Percentiles rank a stretch among this genome's conserved stretches.
Evolutionary conservation across 92 coral and sea anemone species (phyloP).

Genomic region (Muricea muricata): DNA sequence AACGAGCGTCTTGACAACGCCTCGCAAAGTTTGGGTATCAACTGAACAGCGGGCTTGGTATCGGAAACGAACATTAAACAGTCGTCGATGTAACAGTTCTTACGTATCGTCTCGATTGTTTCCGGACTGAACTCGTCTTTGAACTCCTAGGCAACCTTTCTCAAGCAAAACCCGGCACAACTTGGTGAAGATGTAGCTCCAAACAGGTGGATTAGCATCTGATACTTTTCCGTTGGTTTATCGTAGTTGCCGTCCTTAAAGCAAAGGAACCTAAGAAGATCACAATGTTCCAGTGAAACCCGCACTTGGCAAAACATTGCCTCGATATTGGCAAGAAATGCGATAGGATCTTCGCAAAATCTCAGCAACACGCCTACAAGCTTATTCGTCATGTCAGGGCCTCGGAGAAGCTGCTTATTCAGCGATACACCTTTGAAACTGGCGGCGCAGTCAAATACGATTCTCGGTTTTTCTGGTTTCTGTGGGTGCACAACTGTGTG

Average conservation of each 20-base stretch:
- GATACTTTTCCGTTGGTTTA: slow-evolving; percentile 25
- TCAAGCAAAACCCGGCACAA: slow-evolving; percentile 38
- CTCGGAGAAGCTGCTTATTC: slow-evolving; percentile 53
- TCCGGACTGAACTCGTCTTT: slow-evolving; percentile 26
- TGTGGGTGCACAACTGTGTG: slow-evolving; percentile 47
- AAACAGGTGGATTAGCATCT: slow-evolving; percentile 43
- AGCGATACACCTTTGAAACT: slow-evolving; percentile 47
- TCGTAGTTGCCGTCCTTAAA: slow-evolving; percentile 51
- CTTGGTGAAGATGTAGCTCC: neutral
- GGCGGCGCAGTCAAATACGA: slow-evolving; percentile 71
- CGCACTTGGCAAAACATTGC: slow-evolving; percentile 61
- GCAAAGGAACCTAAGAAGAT: slow-evolving; percentile 51
- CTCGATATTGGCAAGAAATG: slow-evolving; percentile 48
- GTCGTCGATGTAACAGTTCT: slow-evolving; percentile 51
- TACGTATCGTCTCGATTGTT: slow-evolving; percentile 32
- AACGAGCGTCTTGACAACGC: too few species aligned
- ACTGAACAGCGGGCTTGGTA: too few species aligned
- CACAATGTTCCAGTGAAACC: slow-evolving; percentile 49
- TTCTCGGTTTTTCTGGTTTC: slow-evolving; percentile 60
- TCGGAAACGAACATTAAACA: slow-evolving; percentile 19
- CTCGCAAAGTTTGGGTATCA: too few species aligned
- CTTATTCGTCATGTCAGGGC: slow-evolving; percentile 67
- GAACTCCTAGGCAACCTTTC: slow-evolving; percentile 20
- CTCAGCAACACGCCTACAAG: slow-evolving; percentile 54
- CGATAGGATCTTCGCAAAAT: slow-evolving; percentile 51